A percentile compares a stretch with the other conserved stretches of the same genome.
phyloP scores from a whole-genome alignment of 2,888 invertebrate species.

The Megamerina dolium region DNA sequence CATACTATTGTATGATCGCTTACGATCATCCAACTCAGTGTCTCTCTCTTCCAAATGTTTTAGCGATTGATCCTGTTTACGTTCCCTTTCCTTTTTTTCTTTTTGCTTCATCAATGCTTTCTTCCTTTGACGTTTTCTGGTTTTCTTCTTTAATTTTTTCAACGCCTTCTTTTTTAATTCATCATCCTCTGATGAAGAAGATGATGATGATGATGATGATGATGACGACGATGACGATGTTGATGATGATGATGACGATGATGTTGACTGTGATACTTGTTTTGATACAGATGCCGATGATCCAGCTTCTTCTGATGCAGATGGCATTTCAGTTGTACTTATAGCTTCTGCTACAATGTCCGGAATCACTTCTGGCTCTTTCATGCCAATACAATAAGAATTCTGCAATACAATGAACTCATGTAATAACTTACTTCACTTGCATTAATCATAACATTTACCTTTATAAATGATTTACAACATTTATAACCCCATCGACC shows the following conservation, averaged over 20 bases:
- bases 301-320: constrained; percentile 3
- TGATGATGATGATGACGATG: constrained; percentile 9
- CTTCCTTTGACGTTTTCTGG: constrained; percentile 38
- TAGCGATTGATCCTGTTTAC: constrained; percentile 3
- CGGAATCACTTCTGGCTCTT: constrained; percentile 27
- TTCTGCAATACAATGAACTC: constrained; percentile 23
- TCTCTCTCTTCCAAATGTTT: constrained; percentile 32
- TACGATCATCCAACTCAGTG: constrained; percentile 76
- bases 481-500: constrained; percentile 96
- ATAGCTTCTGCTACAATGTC: constrained; percentile 21
- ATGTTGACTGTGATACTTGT: constrained; percentile 1
- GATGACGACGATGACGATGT: constrained; percentile 22
- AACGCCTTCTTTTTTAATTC: constrained; percentile 46
- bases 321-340: too few species aligned
- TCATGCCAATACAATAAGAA: constrained; percentile 42
- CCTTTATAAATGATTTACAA: constrained; percentile 76
- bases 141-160: constrained; percentile 38
- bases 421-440: neutral
- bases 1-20: constrained; percentile 91
- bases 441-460: constrained; percentile 21
- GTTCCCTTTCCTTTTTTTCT: constrained; percentile 24
- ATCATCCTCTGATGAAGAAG: constrained; percentile 49
- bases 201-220: constrained; percentile 18
- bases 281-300: constrained; percentile 8
- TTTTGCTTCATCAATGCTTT: constrained; percentile 42